Conservation (phyloP, 1,140 invertebrate species). For the Physella acuta region DNA sequence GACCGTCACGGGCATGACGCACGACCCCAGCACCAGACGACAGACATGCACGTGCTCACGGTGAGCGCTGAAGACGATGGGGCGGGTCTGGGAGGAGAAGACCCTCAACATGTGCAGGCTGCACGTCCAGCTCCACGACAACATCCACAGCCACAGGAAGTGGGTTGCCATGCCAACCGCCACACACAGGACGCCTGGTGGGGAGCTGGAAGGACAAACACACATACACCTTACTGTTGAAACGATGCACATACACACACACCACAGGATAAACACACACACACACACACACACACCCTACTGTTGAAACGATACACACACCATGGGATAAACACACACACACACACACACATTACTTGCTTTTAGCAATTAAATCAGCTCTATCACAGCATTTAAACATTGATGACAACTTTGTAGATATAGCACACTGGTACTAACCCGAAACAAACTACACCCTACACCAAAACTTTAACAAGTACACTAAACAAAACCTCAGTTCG, state of each 20-base stretch:
- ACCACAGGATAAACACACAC: background rate
- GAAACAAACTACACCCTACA: too few relatives aligned
- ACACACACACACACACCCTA: background rate
- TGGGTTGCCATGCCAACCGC: slow-evolving; percentile 4
- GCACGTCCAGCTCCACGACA: slow-evolving; percentile 4
- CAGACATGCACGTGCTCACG: background rate
- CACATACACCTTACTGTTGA: background rate
- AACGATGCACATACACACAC: background rate
- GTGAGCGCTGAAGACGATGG: background rate
- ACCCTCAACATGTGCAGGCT: slow-evolving; percentile 15
- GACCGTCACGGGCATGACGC: background rate
- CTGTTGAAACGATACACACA: background rate
- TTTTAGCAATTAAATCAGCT: too few relatives aligned
- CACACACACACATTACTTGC: background rate
- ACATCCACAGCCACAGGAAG: slow-evolving; percentile 12
- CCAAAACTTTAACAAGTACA: too few relatives aligned
- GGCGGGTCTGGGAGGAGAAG: background rate
- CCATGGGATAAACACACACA: background rate
- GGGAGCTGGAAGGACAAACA: background rate
- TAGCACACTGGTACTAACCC: too few relatives aligned
- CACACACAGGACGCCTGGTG: background rate
- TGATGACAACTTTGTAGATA: too few relatives aligned
- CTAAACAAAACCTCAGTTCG: too few relatives aligned
- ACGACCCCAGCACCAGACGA: background rate
- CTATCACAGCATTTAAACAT: too few relatives aligned